Percentiles rank a stretch among this genome's conserved stretches.
phyloP scores from a whole-genome alignment of 1,140 invertebrate species.

The Drosophila rhopaloa region DNA sequence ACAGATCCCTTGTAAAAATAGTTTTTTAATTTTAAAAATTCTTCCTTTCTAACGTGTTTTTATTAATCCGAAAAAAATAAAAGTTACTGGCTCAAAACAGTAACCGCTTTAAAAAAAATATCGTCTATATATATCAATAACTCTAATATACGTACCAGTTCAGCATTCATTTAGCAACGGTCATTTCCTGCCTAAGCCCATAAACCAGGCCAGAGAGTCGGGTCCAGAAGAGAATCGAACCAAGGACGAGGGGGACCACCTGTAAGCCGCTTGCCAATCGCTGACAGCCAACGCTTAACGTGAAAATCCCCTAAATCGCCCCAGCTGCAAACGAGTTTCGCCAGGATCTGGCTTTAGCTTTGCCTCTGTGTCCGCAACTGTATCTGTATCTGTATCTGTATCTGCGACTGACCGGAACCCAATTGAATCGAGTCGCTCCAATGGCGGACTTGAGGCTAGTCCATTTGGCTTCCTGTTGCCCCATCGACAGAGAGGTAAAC shows the following conservation, averaged over 20 bases:
- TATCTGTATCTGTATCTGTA: conserved; percentile 14
- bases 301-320: conserved; percentile 76
- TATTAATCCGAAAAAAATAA: no score
- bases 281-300: conserved; percentile 74
- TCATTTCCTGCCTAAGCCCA: conserved; percentile 68
- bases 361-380: conserved; percentile 6
- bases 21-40: no score
- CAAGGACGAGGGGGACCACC: conserved; percentile 52
- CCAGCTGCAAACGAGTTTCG: conserved; percentile 52
- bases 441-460: conserved; percentile 45
- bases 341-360: conserved; percentile 13
- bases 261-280: conserved; percentile 80
- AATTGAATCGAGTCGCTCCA: conserved; percentile 38
- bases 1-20: no score
- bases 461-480: conserved; percentile 40
- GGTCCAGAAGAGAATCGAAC: conserved; percentile 7
- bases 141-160: conserved; percentile 3
- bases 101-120: conserved; percentile 7
- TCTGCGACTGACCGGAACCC: conserved; percentile 29
- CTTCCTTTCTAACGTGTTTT: no score
- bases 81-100: no score
- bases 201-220: conserved; percentile 46
- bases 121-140: conserved; percentile 41
- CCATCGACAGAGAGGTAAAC: conserved; percentile 44
- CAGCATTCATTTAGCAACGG: conserved; percentile 59